Evolutionary conservation across 2,888 invertebrate genomes (phyloP), one percentile per base, ranked within the genome.

Genomic region (Diaprepes abbreviatus): DNA sequence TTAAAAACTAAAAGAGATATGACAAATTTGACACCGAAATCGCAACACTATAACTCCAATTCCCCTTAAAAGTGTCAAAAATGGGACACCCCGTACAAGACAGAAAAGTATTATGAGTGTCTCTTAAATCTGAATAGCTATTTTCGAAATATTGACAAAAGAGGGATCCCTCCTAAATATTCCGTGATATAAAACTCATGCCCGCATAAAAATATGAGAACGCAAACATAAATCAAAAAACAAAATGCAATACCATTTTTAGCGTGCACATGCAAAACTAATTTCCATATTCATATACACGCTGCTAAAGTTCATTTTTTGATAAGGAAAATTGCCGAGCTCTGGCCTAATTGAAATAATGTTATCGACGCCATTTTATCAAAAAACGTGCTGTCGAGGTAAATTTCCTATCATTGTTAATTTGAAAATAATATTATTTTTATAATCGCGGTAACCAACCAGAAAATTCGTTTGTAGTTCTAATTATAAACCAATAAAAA

Each of bases 271-370:
- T 69, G 59, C 69, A 69, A 64, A 67, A 55, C 33, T 45, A 40
- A 59, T 64, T 64, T 69, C 59, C 69, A 64, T 69, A 69, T 69
- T 69, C 69, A 69, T 69, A 48, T 40, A 64, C 64, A 69, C 69
- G 69, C 50, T 28, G 60, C 35, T 45, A 60, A 35, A 38, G 55
- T 43, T 60, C 55, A 57, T 58, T 69, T 54, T 52, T 63, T 57
- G 69, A 69, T 69, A 69, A 69, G 64, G 58, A 35, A 69, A 64
- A 64, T 69, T 64, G 64, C 69, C 58, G 17, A 43, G n/a, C 28
- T 50, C 52, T 52, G 21, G 54, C 52, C 52, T 58, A 52, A 64
- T 64, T 69, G 59, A 48, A 63, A 69, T 69, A 69, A 69, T 69
- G 69, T 64, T 69, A 64, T 64, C 69, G 43, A 36, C 9, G 59